phyloP scores from a whole-genome alignment of 2,888 invertebrate species.

The Blera fallax region DNA sequence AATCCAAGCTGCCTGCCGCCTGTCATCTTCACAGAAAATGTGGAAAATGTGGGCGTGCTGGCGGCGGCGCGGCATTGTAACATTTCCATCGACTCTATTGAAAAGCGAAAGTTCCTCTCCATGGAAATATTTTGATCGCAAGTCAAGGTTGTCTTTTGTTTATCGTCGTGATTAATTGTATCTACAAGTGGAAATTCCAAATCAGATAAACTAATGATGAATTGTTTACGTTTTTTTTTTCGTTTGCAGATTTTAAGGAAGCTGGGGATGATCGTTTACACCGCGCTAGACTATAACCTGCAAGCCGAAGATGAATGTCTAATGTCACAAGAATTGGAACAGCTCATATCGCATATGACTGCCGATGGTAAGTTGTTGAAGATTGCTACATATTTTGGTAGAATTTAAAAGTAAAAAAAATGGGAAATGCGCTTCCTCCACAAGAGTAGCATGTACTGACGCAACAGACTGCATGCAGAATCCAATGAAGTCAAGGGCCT shows the following conservation, averaged over 20 bases:
- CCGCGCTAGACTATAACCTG: constrained; percentile 94
- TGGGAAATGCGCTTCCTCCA: too few relatives aligned
- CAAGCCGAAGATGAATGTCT: constrained; percentile 93
- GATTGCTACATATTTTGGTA: background rate
- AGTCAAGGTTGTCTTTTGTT: constrained; percentile 67
- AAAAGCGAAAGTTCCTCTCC: constrained; percentile 65
- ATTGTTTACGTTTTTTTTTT: constrained; percentile 46
- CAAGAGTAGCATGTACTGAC: too few relatives aligned
- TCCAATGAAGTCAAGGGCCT: too few relatives aligned
- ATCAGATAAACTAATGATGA: constrained; percentile 42
- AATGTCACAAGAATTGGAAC: constrained; percentile 92
- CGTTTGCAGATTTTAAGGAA: constrained; percentile 88
- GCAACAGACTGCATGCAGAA: too few relatives aligned
- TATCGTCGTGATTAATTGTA: constrained; percentile 33
- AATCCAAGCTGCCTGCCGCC: constrained; percentile 28
- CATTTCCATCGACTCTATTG: constrained; percentile 12
- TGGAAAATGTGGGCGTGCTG: constrained; percentile 67
- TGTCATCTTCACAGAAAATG: constrained; percentile 65
- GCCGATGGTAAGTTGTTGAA: constrained; percentile 84
- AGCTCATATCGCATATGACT: constrained; percentile 93
- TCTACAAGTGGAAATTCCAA: constrained; percentile 26
- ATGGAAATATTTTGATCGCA: constrained; percentile 65
- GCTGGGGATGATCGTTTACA: constrained; percentile 92
- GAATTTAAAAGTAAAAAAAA: too few relatives aligned
- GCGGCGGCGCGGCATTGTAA: constrained; percentile 25